These are phyloP conservation scores for Saccostrea cuccullata DNA, from an alignment of 1,140 invertebrate genomes.

Conservation along the genomic window DNA sequence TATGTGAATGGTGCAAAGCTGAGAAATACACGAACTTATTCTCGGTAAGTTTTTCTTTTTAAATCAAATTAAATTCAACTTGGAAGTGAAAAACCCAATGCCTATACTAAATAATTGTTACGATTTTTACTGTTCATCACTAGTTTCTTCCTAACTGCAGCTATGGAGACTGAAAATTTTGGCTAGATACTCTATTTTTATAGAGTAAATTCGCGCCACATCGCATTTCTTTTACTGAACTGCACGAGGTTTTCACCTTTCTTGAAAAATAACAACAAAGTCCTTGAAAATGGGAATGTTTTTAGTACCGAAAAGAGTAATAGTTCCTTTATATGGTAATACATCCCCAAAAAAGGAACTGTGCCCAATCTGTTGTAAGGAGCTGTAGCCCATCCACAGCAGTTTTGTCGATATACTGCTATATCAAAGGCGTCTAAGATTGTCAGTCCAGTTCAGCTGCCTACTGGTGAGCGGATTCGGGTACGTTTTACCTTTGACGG, in stretches of 20 bases:
- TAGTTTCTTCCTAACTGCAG: background rate
- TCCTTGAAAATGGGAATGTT: background rate
- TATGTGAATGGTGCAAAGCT: background rate
- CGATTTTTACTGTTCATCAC: background rate
- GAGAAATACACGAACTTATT: background rate
- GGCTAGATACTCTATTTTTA: background rate
- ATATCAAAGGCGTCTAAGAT: too few relatives aligned
- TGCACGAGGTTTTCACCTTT: background rate
- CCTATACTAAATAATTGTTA: background rate
- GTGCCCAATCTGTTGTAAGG: background rate
- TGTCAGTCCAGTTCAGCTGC: too few relatives aligned
- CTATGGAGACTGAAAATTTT: background rate
- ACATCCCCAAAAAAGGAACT: background rate
- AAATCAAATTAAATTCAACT: background rate
- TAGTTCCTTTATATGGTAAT: too few relatives aligned
- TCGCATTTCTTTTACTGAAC: background rate
- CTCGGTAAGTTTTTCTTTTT: background rate
- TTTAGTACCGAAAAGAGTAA: too few relatives aligned
- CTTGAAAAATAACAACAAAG: background rate
- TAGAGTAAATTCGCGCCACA: slow-evolving; percentile 2
- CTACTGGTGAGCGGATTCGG: too few relatives aligned
- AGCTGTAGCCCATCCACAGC: too few relatives aligned
- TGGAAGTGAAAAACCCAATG: background rate
- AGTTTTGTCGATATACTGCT: too few relatives aligned
- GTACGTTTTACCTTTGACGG: too few relatives aligned